These are phyloP conservation scores for Xestobium rufovillosum DNA, from an alignment of 2,888 invertebrate genomes.

Conservation along the genomic window DNA sequence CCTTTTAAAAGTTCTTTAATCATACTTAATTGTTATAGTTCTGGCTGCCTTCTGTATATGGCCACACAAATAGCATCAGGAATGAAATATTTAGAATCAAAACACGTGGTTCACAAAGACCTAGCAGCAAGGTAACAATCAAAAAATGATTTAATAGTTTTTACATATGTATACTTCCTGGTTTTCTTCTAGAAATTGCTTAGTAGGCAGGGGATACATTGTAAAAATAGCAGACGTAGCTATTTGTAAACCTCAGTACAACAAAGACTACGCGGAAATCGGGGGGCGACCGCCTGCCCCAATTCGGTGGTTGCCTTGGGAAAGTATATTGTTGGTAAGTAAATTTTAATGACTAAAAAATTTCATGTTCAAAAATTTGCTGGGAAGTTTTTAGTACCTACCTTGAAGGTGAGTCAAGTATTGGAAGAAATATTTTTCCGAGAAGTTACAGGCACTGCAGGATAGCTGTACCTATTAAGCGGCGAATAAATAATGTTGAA, in stretches of 20 bases:
- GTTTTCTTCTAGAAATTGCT: constrained; percentile 48
- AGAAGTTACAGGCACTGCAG: no score
- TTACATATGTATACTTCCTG: constrained; percentile 1
- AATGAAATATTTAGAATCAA: constrained; percentile 72
- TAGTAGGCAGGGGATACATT: constrained; percentile 52
- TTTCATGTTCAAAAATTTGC: no score
- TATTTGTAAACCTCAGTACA: constrained; percentile 55
- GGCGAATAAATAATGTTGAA: constrained; percentile 4
- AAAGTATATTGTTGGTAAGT: constrained; percentile 54
- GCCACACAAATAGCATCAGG: constrained; percentile 70
- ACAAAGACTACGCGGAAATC: constrained; percentile 57
- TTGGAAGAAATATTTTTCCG: no score
- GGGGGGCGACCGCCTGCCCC: constrained; percentile 55
- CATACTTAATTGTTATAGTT: constrained; percentile 46
- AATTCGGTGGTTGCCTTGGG: constrained; percentile 59
- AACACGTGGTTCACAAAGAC: constrained; percentile 72
- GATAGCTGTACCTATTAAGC: no score
- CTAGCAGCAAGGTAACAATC: constrained; percentile 56
- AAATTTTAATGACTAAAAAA: no score
- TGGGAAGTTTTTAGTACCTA: no score
- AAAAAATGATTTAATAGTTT: constrained; percentile 9
- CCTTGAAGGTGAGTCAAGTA: no score
- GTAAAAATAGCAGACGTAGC: constrained; percentile 58
- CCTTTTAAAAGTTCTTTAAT: not conserved
- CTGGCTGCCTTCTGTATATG: constrained; percentile 63